These are phyloP conservation scores for Teleopsis dalmanni DNA, from an alignment of 1,140 invertebrate species.

Conservation along the genomic window DNA sequence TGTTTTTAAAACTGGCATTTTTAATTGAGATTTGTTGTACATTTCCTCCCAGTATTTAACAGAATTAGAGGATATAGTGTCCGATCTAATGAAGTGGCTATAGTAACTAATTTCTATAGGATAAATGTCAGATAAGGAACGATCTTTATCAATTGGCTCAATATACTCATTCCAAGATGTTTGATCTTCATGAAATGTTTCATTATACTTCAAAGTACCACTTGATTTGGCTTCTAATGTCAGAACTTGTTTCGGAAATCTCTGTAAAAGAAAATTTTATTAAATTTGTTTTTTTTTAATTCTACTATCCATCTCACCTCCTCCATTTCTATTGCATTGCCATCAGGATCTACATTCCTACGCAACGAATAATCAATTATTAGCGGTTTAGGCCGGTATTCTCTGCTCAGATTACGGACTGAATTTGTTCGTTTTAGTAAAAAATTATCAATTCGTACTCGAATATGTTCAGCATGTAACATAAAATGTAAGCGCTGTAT, in stretches of 20 bases:
- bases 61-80: too few relatives aligned
- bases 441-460: slow-evolving; percentile 23
- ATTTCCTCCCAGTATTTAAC: too few relatives aligned
- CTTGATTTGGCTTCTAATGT: not conserved
- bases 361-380: slow-evolving; percentile 28
- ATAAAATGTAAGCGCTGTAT: slow-evolving; percentile 53
- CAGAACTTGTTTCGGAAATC: not conserved
- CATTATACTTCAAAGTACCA: not conserved
- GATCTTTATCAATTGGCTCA: slow-evolving; percentile 59
- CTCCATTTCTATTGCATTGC: slow-evolving; percentile 21
- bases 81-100: slow-evolving; percentile 36
- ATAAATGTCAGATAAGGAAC: slow-evolving; percentile 51
- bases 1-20: slow-evolving; percentile 15
- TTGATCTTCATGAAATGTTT: not conserved
- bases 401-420: too few relatives aligned
- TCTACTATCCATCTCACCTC: too few relatives aligned
- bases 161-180: slow-evolving; percentile 47
- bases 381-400: slow-evolving; percentile 26
- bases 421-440: slow-evolving; percentile 15
- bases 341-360: slow-evolving; percentile 27
- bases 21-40: slow-evolving; percentile 24
- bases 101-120: slow-evolving; percentile 63
- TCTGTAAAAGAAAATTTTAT: not conserved
- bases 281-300: not conserved
- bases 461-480: slow-evolving; percentile 33